These are phyloP conservation scores for Tillus elongatus DNA, from an alignment of 2,888 invertebrate genomes.

Conservation along the genomic window DNA sequence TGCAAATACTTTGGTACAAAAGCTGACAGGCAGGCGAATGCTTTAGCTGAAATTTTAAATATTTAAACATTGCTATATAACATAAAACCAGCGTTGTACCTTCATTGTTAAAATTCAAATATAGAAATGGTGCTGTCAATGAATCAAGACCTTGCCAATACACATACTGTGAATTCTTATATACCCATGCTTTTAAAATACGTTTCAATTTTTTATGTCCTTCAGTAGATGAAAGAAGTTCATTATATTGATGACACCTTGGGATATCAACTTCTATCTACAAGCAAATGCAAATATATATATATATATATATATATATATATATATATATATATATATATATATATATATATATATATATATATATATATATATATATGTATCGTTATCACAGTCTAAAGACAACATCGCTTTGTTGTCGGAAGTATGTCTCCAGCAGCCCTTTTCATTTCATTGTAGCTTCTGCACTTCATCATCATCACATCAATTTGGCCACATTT, in stretches of 20 bases:
- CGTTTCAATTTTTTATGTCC: conserved; percentile 89
- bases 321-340: too few relatives aligned
- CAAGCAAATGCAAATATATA: too few relatives aligned
- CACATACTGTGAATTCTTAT: conserved; percentile 88
- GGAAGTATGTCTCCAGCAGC: too few relatives aligned
- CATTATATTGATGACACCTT: conserved; percentile 97
- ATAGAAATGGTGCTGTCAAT: conserved; percentile 92
- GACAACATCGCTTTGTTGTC: too few relatives aligned
- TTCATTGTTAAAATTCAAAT: conserved; percentile 94
- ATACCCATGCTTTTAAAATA: conserved; percentile 93
- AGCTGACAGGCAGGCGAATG: conserved; percentile 87
- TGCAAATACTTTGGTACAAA: conserved; percentile 95
- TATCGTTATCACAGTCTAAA: too few relatives aligned
- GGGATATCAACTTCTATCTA: conserved; percentile 99
- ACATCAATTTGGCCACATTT: too few relatives aligned
- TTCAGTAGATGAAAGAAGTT: conserved; percentile 84
- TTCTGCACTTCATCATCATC: too few relatives aligned
- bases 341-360: too few relatives aligned
- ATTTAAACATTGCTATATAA: conserved; percentile 6
- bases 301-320: too few relatives aligned
- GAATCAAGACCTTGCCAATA: conserved; percentile 99
- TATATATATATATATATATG: too few relatives aligned
- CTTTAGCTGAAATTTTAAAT: conserved; percentile 61
- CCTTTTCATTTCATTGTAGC: too few relatives aligned
- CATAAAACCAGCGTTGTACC: conserved; percentile 50